Conservation (phyloP, 2,113 vertebrate species). For the Laticauda colubrina region DNA sequence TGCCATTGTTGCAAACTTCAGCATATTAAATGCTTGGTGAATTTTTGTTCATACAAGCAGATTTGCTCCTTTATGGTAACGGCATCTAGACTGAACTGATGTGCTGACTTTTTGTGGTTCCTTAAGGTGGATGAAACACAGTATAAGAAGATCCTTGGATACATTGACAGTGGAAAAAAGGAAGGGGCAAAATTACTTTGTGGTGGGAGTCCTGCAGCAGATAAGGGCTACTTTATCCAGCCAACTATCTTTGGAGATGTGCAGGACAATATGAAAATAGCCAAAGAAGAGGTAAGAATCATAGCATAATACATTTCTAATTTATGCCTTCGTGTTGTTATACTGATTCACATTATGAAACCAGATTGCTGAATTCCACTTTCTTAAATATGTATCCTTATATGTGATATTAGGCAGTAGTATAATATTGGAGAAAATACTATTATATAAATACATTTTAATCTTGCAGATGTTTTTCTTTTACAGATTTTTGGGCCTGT, state of each 20-base stretch:
- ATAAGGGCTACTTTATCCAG: conserved; percentile 95
- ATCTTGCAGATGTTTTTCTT: background rate
- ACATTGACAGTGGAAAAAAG: conserved; percentile 82
- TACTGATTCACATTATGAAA: rapidly evolving
- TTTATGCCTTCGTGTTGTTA: background rate
- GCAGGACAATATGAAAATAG: conserved; percentile 91
- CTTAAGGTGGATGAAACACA: conserved; percentile 88
- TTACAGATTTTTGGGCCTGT: conserved; percentile 94
- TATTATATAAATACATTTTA: background rate
- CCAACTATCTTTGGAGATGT: conserved; percentile 93
- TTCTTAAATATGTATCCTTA: background rate
- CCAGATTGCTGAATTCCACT: background rate
- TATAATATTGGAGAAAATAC: background rate
- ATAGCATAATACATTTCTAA: background rate
- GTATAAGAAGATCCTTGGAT: conserved; percentile 92
- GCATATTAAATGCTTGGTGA: background rate
- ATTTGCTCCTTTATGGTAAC: rapidly evolving
- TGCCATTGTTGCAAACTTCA: background rate
- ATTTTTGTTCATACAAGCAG: background rate
- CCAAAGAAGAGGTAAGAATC: conserved; percentile 86
- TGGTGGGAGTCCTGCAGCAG: conserved; percentile 84
- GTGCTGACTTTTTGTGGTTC: background rate
- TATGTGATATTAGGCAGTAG: background rate
- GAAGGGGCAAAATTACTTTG: conserved; percentile 94
- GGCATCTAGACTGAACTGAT: background rate